Percentiles rank a stretch among this genome's conserved stretches.
These are phyloP conservation scores for Sternarchorhynchus goeldii DNA, from an alignment of 2,797 vertebrate genomes.

Conservation along the genomic window DNA sequence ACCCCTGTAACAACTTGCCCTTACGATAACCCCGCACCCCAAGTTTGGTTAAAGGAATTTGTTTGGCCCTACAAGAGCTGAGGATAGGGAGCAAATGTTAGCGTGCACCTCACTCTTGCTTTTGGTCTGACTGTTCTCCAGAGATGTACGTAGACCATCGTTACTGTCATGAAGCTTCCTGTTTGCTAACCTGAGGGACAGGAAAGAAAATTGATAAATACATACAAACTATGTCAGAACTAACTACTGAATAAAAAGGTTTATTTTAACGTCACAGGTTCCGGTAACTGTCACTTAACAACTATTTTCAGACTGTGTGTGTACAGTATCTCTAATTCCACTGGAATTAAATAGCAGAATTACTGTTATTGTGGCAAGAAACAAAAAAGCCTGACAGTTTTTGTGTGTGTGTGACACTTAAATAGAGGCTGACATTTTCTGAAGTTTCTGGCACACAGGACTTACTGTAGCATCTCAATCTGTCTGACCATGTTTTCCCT, in stretches of 20 bases:
- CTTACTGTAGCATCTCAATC: conserved; percentile 95
- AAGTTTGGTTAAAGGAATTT: background rate
- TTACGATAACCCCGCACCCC: conserved; percentile 27
- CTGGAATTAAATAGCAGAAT: background rate
- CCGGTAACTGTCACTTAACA: background rate
- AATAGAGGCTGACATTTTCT: background rate
- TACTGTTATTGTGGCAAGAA: background rate
- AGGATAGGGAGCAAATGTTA: background rate
- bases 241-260: background rate
- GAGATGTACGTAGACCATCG: conserved; percentile 82
- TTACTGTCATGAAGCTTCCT: conserved; percentile 96
- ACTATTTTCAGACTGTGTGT: background rate
- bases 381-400: background rate
- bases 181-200: conserved; percentile 82
- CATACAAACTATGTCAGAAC: conserved; percentile 5
- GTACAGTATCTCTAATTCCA: background rate
- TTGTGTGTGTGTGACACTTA: background rate
- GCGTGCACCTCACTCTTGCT: conserved; percentile 66
- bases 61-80: background rate
- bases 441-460: conserved; percentile 39
- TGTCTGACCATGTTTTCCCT: conserved; percentile 89
- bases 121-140: conserved; percentile 85
- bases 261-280: background rate
- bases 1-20: background rate
- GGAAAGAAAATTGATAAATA: background rate